Conservation (phyloP, 1,140 invertebrate genomes). For the Euschistus heros region DNA sequence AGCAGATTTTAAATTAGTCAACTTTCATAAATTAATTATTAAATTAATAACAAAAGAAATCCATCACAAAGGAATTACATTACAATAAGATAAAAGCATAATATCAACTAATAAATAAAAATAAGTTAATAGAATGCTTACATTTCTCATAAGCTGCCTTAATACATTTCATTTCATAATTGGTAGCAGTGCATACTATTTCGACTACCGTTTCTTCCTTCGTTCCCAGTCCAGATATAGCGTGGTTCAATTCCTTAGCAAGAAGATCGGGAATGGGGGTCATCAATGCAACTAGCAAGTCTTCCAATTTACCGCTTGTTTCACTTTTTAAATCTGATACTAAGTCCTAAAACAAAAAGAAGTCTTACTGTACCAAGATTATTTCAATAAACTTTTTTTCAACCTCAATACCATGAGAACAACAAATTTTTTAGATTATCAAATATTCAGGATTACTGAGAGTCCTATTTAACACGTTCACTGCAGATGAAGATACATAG, state of each 20-base stretch:
- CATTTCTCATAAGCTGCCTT: slow-evolving; percentile 66
- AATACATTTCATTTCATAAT: slow-evolving; percentile 73
- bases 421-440: too few species aligned
- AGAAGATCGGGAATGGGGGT: slow-evolving; percentile 77
- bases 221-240: slow-evolving; percentile 71
- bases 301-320: slow-evolving; percentile 80
- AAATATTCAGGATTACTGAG: too few species aligned
- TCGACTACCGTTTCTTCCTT: slow-evolving; percentile 81
- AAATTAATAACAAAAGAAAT: background rate
- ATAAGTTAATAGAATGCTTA: slow-evolving; percentile 41
- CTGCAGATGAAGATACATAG: too few species aligned
- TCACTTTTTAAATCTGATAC: slow-evolving; percentile 84
- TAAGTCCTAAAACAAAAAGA: slow-evolving; percentile 55
- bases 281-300: slow-evolving; percentile 76
- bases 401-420: too few species aligned
- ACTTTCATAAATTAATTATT: background rate
- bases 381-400: too few species aligned
- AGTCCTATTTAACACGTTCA: too few species aligned
- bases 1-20: too few species aligned
- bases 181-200: slow-evolving; percentile 77
- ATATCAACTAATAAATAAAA: background rate
- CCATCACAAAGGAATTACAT: background rate
- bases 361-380: too few species aligned
- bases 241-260: slow-evolving; percentile 74
- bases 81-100: slow-evolving; percentile 5